Evolutionary conservation across 2,113 vertebrate genomes (phyloP).

Genomic region (Struthidea cinerea): DNA sequence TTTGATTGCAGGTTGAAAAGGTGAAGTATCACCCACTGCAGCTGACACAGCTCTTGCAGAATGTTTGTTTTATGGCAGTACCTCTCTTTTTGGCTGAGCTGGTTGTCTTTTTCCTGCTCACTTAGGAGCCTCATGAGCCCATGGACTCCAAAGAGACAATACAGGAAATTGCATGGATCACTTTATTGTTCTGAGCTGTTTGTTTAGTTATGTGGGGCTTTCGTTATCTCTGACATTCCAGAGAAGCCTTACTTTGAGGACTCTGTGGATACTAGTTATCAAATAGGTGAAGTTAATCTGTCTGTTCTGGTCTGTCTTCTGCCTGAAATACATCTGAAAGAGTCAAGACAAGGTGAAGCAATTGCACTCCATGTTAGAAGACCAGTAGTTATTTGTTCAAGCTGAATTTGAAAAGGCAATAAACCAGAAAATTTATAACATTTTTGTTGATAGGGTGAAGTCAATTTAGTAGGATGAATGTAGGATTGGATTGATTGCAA

Average conservation of each 20-base stretch:
- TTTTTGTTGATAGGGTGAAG: background rate
- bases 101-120: background rate
- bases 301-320: background rate
- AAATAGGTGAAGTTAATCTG: background rate
- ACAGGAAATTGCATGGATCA: slow-evolving; percentile 29
- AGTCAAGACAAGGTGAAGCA: background rate
- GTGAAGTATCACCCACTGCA: background rate
- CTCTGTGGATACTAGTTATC: background rate
- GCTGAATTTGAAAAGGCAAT: background rate
- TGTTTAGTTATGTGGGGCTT: slow-evolving; percentile 22
- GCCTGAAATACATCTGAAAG: background rate
- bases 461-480: background rate
- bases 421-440: background rate
- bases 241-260: background rate
- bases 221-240: slow-evolving; percentile 44
- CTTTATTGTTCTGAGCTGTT: slow-evolving; percentile 49
- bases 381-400: background rate
- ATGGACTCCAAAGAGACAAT: background rate
- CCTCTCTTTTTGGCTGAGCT: background rate
- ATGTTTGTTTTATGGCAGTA: background rate
- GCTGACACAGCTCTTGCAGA: background rate
- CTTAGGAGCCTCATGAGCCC: background rate
- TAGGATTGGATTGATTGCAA: background rate
- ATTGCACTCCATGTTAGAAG: background rate
- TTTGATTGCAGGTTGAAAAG: background rate